Conservation (phyloP, 2,888 invertebrate species). For the Spisula subtruncata region DNA sequence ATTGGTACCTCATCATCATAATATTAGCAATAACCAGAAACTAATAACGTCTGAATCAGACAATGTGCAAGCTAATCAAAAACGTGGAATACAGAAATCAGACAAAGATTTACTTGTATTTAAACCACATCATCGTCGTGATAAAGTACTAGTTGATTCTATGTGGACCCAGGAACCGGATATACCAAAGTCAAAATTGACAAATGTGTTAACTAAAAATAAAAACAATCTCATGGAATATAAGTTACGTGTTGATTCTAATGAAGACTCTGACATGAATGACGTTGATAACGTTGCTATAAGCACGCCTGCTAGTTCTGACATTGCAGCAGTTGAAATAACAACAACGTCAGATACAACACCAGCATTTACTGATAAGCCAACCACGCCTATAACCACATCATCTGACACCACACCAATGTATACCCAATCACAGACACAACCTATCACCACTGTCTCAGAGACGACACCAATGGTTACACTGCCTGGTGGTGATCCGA, state of each 20-base stretch:
- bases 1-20: not conserved
- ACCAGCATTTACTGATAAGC: conserved; percentile 19
- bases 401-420: conserved; percentile 34
- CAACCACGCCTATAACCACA: conserved; percentile 36
- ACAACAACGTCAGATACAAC: conserved; percentile 31
- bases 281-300: no score
- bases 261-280: not conserved
- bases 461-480: conserved; percentile 38
- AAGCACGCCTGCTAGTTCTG: not conserved
- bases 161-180: conserved; percentile 39
- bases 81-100: not conserved
- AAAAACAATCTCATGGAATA: not conserved
- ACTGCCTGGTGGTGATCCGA: conserved; percentile 28
- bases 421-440: conserved; percentile 25
- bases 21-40: not conserved
- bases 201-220: not conserved
- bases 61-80: not conserved
- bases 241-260: not conserved
- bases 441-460: conserved; percentile 37
- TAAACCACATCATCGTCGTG: conserved; percentile 4
- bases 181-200: not conserved
- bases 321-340: not conserved
- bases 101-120: not conserved
- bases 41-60: not conserved
- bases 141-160: conserved; percentile 30